Evolutionary conservation across 2,113 vertebrate genomes (phyloP).

Genomic region (Dinomys branickii): DNA sequence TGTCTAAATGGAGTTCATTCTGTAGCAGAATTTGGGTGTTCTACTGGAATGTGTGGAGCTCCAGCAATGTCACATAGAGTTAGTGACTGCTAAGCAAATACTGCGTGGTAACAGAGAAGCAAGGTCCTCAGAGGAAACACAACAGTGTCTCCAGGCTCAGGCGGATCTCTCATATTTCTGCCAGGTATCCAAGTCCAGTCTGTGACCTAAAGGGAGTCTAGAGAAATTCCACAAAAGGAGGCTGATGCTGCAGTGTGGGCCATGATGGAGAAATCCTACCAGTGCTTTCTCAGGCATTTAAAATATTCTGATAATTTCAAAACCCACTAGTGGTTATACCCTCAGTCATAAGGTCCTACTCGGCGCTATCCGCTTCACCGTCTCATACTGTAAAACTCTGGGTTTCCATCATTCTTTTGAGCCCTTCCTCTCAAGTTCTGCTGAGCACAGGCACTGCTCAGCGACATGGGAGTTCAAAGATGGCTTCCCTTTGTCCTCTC

Average conservation of each 20-base stretch:
- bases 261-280: neutral
- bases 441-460: neutral
- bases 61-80: neutral
- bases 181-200: neutral
- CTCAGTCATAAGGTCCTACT: neutral
- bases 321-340: neutral
- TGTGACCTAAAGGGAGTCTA: neutral
- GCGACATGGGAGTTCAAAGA: neutral
- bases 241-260: neutral
- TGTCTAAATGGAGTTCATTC: neutral
- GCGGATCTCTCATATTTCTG: neutral
- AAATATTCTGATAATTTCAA: neutral
- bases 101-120: neutral
- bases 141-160: neutral
- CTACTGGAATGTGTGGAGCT: neutral
- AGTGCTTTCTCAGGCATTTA: neutral
- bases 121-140: neutral
- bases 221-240: neutral
- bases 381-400: neutral
- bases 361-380: neutral
- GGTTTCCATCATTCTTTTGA: neutral
- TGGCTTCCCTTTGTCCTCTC: neutral
- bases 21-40: neutral
- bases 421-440: neutral
- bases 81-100: neutral